Evolutionary conservation across 2,797 vertebrate species (phyloP), one percentile per base, ranked within the genome.

Genomic region (Lithobates sylvaticus): DNA sequence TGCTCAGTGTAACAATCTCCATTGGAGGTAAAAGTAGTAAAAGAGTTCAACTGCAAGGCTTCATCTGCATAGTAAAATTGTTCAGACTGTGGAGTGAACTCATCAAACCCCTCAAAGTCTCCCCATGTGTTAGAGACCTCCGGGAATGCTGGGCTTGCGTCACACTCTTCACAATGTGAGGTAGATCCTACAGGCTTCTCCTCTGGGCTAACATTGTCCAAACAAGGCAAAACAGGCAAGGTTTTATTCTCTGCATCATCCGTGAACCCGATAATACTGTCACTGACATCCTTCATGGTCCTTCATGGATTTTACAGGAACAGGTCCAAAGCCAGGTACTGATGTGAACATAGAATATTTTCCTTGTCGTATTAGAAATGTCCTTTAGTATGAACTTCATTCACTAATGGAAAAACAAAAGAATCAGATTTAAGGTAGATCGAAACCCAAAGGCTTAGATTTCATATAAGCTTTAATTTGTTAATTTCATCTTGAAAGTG

Each of bases 51-150:
- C 5, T 75, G 87, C 23, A 76, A 1, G 32, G 88, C n/a, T 1
- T 90, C 91, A 26, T 0, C 26, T 8, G 65, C 10, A 15, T 76
- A 76, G 44, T 4, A 61, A 47, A 89, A 85, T 1, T 3, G 82
- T 34, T 90, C 89, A 0, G 81, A 21, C 64, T 83, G 32, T 32
- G 85, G 89, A 4, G 86, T 67, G 12, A 91, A 54, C n/a, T 91
- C 94, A 21, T 1, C 47, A 74, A 95, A 94, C 72, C 90, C 88
- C 88, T 94, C 90, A 77, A 94, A 95, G 32, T 93, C 92, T 18
- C 94, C 93, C 94, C 94, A 95, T n/a, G 89, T 89, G 9, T 86
- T 3, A 1, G 76, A 65, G 84, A 74, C 67, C 44, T 92, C 93
- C 0, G 75, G 69, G 65, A 21, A 27, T 10, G 6, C 32, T 29